phyloP scores from a whole-genome alignment of 2,113 vertebrate species.

The Sterna hirundo region DNA sequence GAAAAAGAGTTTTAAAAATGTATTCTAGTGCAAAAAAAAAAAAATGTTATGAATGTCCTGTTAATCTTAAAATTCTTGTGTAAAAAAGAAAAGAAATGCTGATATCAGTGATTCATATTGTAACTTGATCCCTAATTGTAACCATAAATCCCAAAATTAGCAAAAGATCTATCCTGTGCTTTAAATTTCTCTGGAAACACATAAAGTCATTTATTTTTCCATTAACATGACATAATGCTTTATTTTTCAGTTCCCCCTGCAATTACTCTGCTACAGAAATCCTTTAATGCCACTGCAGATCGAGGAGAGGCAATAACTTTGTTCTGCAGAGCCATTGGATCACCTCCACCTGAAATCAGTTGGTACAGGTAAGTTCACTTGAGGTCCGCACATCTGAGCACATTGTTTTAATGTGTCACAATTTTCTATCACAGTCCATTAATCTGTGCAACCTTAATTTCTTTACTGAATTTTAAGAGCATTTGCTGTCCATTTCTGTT shows the following conservation, averaged over 20 bases:
- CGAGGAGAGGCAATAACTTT: constrained; percentile 89
- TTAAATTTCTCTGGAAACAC: not conserved
- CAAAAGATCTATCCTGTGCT: not conserved
- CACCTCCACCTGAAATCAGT: constrained; percentile 87
- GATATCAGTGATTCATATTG: not conserved
- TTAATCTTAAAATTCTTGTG: not conserved
- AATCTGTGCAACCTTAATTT: not conserved
- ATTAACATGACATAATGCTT: not conserved
- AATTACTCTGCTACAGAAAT: constrained; percentile 84
- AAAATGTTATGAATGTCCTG: not conserved
- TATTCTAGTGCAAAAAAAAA: not conserved
- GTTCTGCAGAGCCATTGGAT: constrained; percentile 88
- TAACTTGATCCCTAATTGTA: not conserved
- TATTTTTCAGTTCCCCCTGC: constrained; percentile 86
- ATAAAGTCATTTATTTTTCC: not conserved
- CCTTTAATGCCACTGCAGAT: constrained; percentile 95
- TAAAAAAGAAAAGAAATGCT: not conserved
- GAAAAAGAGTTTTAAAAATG: not conserved
- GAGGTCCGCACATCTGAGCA: not conserved
- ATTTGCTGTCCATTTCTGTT: not conserved
- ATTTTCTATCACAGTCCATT: not conserved
- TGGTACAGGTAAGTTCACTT: constrained; percentile 87
- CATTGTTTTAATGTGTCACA: rapidly evolving
- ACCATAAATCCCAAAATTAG: not conserved
- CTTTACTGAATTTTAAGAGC: not conserved